A percentile compares a stretch with the other conserved stretches of the same genome.
These are phyloP conservation scores for Drosophila sproati DNA, from an alignment of 1,140 invertebrate species.

Conservation along the genomic window DNA sequence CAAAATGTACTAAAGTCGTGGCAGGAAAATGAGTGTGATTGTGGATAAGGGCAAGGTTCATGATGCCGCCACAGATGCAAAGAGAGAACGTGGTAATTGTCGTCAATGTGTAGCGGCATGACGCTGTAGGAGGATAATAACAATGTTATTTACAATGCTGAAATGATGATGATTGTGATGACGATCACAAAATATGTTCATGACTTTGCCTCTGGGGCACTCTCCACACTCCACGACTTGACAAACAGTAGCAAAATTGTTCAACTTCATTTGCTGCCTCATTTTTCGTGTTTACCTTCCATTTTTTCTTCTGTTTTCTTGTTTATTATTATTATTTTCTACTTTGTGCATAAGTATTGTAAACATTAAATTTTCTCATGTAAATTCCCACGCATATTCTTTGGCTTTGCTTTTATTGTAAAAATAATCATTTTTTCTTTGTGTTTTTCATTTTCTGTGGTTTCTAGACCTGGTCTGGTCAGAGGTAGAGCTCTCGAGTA, in stretches of 20 bases:
- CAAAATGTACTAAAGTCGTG: slow-evolving; percentile 49
- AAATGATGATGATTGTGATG: slow-evolving; percentile 46
- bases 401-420: slow-evolving; percentile 47
- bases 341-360: slow-evolving; percentile 46
- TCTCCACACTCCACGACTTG: slow-evolving; percentile 47
- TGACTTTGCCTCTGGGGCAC: slow-evolving; percentile 59
- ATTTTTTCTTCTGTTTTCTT: slow-evolving; percentile 15
- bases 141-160: slow-evolving; percentile 29
- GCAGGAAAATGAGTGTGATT: slow-evolving; percentile 41
- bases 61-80: neutral
- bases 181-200: slow-evolving; percentile 56
- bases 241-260: slow-evolving; percentile 76
- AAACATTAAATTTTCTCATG: slow-evolving; percentile 66
- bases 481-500: slow-evolving; percentile 7
- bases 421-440: slow-evolving; percentile 62
- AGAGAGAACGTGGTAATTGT: slow-evolving; percentile 32
- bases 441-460: slow-evolving; percentile 23
- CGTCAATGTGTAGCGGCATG: slow-evolving; percentile 25
- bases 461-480: slow-evolving; percentile 30
- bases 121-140: slow-evolving; percentile 21
- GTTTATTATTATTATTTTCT: slow-evolving; percentile 40
- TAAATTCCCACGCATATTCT: slow-evolving; percentile 76
- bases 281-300: slow-evolving; percentile 48
- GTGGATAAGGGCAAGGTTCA: slow-evolving; percentile 13
- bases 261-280: slow-evolving; percentile 68